Percentiles rank a stretch among this genome's conserved stretches.
Conservation (phyloP, 2,888 invertebrate genomes). For the Zhuqinia jingwanae region DNA sequence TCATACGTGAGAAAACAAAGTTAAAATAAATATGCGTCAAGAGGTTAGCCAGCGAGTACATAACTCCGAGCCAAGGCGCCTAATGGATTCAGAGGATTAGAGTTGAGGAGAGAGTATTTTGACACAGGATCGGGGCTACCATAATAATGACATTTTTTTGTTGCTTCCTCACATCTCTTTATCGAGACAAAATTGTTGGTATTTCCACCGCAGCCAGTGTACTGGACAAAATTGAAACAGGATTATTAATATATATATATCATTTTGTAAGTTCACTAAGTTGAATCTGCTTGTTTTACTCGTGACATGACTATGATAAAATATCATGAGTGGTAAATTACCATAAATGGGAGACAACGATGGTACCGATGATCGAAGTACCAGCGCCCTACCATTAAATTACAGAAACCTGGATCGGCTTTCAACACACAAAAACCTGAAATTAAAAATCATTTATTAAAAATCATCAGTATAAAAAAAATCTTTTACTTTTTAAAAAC, state of each 20-base stretch:
- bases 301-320: too few species aligned
- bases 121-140: not conserved
- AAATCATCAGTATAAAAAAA: not conserved
- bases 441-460: not conserved
- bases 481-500: not conserved
- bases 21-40: not conserved
- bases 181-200: slow-evolving; percentile 37
- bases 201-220: slow-evolving; percentile 61
- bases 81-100: slow-evolving; percentile 35
- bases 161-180: slow-evolving; percentile 7
- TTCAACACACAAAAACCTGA: slow-evolving; percentile 33
- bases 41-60: not conserved
- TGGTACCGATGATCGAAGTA: slow-evolving; percentile 58
- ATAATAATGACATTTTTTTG: slow-evolving; percentile 19
- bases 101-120: not conserved
- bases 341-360: slow-evolving; percentile 58
- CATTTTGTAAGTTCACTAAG: too few species aligned
- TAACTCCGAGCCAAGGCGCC: not conserved
- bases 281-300: too few species aligned
- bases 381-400: slow-evolving; percentile 54
- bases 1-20: too few species aligned
- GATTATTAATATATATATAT: too few species aligned
- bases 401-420: slow-evolving; percentile 55
- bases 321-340: not conserved
- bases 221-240: slow-evolving; percentile 13